Conservation (phyloP, 2,888 invertebrate genomes). For the Seira musarum region DNA sequence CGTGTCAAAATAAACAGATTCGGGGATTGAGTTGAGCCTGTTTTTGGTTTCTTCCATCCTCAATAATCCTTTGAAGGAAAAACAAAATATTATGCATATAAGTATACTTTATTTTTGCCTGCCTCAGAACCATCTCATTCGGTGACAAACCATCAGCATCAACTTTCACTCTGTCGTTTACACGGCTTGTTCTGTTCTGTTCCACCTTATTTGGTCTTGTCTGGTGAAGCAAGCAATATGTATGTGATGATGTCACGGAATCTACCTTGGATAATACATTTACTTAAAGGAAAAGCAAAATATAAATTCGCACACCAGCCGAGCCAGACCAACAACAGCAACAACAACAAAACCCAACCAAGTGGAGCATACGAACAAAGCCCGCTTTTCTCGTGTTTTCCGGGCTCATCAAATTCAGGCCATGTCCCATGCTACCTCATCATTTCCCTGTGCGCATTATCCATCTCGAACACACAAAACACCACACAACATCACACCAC, state of each 20-base stretch:
- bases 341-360: conserved; percentile 28
- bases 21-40: conserved; percentile 2
- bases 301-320: too few relatives aligned
- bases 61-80: background rate
- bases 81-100: conserved; percentile 2
- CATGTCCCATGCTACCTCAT: conserved; percentile 53
- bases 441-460: conserved; percentile 30
- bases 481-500: too few relatives aligned
- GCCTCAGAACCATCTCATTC: background rate
- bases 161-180: background rate
- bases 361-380: conserved; percentile 14
- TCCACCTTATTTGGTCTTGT: conserved; percentile 35
- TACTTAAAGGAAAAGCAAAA: background rate
- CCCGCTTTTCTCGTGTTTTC: conserved; percentile 32
- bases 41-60: background rate
- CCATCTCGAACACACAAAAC: background rate
- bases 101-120: background rate
- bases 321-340: too few relatives aligned
- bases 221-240: conserved; percentile 38
- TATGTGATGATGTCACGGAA: conserved; percentile 53
- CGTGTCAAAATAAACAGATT: conserved; percentile 31
- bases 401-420: conserved; percentile 56
- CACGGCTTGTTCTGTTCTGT: background rate
- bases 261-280: conserved; percentile 31
- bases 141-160: conserved; percentile 13